Percentiles rank a stretch among this genome's conserved stretches.
phyloP scores from a whole-genome alignment of 2,888 invertebrate genomes.

The Agrilus biguttatus region DNA sequence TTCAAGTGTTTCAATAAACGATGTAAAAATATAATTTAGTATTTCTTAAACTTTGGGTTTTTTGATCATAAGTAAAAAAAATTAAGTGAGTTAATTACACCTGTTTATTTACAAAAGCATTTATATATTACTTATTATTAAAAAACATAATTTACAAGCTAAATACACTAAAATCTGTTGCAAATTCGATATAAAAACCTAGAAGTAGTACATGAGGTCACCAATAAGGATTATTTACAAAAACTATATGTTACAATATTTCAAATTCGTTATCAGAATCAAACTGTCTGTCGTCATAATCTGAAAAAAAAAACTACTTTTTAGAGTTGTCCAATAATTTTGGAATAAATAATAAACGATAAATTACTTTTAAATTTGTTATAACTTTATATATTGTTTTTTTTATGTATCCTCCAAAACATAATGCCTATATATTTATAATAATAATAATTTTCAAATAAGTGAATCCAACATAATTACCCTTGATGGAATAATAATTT shows the following conservation, averaged over 20 bases:
- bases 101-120: constrained; percentile 6
- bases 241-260: constrained; percentile 52
- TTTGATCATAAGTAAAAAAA: no score
- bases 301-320: constrained; percentile 29
- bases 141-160: constrained; percentile 6
- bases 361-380: no score
- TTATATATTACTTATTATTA: constrained; percentile 7
- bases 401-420: no score
- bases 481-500: background rate
- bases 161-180: constrained; percentile 4
- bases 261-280: constrained; percentile 77
- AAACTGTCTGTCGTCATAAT: constrained; percentile 46
- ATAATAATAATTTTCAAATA: no score
- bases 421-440: no score
- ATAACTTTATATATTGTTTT: no score
- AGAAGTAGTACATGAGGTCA: constrained; percentile 13
- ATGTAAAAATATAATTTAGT: no score
- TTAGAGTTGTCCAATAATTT: no score
- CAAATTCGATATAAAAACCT: constrained; percentile 1
- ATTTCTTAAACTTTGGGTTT: no score
- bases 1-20: background rate
- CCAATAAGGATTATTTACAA: constrained; percentile 19
- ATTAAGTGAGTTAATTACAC: no score
- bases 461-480: no score
- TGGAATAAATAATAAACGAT: no score